Evolutionary conservation across 1,140 invertebrate genomes (phyloP).

Genomic region (Sitodiplosis mosellana): DNA sequence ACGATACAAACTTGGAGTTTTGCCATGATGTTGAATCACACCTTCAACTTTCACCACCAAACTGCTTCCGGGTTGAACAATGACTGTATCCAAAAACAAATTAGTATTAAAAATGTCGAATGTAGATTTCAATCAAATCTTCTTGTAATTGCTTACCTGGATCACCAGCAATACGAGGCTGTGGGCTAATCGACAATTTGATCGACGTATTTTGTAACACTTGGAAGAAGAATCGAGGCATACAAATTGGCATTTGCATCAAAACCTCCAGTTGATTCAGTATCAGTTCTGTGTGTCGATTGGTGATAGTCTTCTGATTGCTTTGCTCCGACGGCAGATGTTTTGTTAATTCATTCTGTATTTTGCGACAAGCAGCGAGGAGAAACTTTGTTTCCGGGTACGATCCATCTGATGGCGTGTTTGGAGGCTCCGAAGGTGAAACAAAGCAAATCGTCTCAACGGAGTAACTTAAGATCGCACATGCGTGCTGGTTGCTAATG

Average conservation of each 20-base stretch:
- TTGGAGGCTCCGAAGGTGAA: slow-evolving; percentile 19
- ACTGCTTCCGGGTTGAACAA: slow-evolving; percentile 55
- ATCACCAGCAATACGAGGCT: slow-evolving; percentile 56
- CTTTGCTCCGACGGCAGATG: slow-evolving; percentile 16
- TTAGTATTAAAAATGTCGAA: too few species aligned
- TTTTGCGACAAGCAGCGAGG: neutral
- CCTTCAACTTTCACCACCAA: slow-evolving; percentile 75
- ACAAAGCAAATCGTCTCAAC: slow-evolving; percentile 21
- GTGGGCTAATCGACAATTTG: slow-evolving; percentile 66
- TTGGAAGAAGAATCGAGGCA: slow-evolving; percentile 77
- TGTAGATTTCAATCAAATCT: too few species aligned
- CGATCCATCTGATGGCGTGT: slow-evolving; percentile 16
- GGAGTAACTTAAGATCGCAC: slow-evolving; percentile 19
- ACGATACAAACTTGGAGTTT: slow-evolving; percentile 42
- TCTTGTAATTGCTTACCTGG: too few species aligned
- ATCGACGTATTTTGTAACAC: slow-evolving; percentile 63
- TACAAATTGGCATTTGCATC: slow-evolving; percentile 18
- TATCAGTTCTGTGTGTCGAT: slow-evolving; percentile 19
- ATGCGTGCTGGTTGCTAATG: slow-evolving; percentile 15
- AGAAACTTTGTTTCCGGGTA: slow-evolving; percentile 22
- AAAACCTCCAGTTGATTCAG: slow-evolving; percentile 21
- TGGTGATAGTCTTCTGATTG: slow-evolving; percentile 21
- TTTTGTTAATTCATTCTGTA: slow-evolving; percentile 1
- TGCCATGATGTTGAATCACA: slow-evolving; percentile 52
- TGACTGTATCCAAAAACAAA: too few species aligned